These are phyloP conservation scores for Odontocolon sp. DNA, from an alignment of 2,888 invertebrate species.

Conservation along the genomic window DNA sequence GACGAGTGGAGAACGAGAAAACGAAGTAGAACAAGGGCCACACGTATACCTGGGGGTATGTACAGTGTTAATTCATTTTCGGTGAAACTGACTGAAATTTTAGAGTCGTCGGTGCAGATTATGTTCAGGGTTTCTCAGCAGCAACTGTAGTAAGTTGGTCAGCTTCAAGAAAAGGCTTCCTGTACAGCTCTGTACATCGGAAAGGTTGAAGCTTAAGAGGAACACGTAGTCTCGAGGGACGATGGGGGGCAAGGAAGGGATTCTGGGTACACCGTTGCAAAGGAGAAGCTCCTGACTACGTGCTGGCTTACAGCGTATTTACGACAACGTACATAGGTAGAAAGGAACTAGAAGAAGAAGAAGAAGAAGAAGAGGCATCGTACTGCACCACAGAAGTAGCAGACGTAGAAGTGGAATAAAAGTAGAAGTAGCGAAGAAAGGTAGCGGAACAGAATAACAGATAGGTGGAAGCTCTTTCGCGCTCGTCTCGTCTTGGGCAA, in stretches of 20 bases:
- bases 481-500: conserved; percentile 5
- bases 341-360: conserved; percentile 10
- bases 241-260: background rate
- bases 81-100: too few relatives aligned
- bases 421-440: background rate
- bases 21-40: background rate
- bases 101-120: too few relatives aligned
- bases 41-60: too few relatives aligned
- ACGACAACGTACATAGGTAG: conserved; percentile 3
- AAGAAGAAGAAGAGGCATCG: background rate
- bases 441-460: background rate
- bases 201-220: background rate
- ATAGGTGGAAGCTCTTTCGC: conserved; percentile 9
- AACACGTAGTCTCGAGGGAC: background rate
- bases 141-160: too few relatives aligned
- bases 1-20: background rate
- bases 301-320: conserved; percentile 31
- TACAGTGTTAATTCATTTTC: too few relatives aligned
- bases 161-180: too few relatives aligned
- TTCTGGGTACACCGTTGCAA: background rate
- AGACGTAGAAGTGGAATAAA: background rate
- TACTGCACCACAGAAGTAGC: background rate
- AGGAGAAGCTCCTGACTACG: conserved; percentile 4
- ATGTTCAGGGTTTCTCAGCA: too few relatives aligned
- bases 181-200: background rate